phyloP scores from a whole-genome alignment of 2,797 vertebrate species.

The Botia kubotai region DNA sequence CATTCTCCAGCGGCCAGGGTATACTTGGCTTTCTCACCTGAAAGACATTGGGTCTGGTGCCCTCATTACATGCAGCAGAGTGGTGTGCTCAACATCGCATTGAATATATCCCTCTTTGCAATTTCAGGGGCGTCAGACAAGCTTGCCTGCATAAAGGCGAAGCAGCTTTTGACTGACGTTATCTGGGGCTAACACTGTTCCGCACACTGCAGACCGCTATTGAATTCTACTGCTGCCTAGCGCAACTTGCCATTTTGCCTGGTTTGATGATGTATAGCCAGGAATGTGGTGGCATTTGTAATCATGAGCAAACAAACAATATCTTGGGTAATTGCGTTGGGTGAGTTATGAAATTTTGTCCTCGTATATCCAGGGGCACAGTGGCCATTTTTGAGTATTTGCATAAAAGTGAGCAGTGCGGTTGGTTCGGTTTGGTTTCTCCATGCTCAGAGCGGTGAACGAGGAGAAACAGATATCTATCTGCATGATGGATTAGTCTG shows the following conservation, averaged over 20 bases:
- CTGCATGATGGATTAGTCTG: slow-evolving; percentile 77
- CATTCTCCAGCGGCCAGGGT: not conserved
- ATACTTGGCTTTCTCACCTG: slow-evolving; percentile 15
- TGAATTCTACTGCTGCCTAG: slow-evolving; percentile 43
- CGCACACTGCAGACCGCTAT: slow-evolving; percentile 43
- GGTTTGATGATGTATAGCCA: slow-evolving; percentile 57
- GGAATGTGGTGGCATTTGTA: slow-evolving; percentile 54
- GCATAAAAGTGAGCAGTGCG: not conserved
- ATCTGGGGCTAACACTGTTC: slow-evolving; percentile 63
- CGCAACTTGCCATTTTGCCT: slow-evolving; percentile 41
- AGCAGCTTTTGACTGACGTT: slow-evolving; percentile 63
- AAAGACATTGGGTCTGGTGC: slow-evolving; percentile 14
- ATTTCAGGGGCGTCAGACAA: slow-evolving; percentile 56
- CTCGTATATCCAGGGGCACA: slow-evolving; percentile 17
- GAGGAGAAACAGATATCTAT: slow-evolving; percentile 69
- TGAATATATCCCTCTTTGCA: slow-evolving; percentile 37
- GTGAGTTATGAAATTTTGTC: slow-evolving; percentile 43
- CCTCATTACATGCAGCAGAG: slow-evolving; percentile 31
- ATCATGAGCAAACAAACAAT: slow-evolving; percentile 57
- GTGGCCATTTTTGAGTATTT: slow-evolving; percentile 12
- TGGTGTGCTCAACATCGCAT: slow-evolving; percentile 27
- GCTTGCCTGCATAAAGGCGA: slow-evolving; percentile 27
- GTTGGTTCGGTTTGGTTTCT: slow-evolving; percentile 35
- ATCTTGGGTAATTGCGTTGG: slow-evolving; percentile 47
- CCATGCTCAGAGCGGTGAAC: slow-evolving; percentile 15